Base-by-base conservation (phyloP, 1,140 invertebrate species). In the Akabosia matsudoensis region DNA sequence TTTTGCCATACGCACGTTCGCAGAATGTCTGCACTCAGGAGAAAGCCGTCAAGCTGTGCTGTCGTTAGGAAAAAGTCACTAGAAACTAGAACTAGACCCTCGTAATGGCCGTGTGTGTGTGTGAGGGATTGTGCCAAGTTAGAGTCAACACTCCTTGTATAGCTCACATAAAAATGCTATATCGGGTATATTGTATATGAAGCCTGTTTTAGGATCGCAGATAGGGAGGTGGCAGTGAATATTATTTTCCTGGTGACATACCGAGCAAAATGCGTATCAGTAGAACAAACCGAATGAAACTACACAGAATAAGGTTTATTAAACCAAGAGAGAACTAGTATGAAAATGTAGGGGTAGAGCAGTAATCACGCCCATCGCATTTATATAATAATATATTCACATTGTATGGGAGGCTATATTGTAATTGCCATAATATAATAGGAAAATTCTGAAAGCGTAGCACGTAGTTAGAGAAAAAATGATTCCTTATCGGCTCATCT, bases 401-500 rank as follows among this genome's bases (percentile, higher is more conserved):
- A 56, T 16, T 13, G 10, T 13, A 24, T 45, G 37, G 22, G 3
- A 56, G 54, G 7, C 3, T 56, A 45, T 45, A 18, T 45, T 7
- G 7, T 10, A 45, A 45, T 45, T 10, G 18, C 37, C 37, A 45
- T 45, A 7, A 18, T 45, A 45, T 18, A 45, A 45, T 45, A 45
- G 18, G 18, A 45, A 10, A 10, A 18, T 45, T 45, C 18, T 45
- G 37, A 45, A 10, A 45, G 37, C 18, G 37, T 45, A 45, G 18
- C n/a, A 28, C 24, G 24, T 10, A 10, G n/a, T 64, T 64, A 24
- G 56, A 22, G 22, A 34, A 70, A 33, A 34, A 34, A 10, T 22
- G 22, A 26, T 30, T 70, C 31, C 67, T 34, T 70, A 70, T 70
- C 67, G 67, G 67, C 67, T 70, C 67, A 70, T 70, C 67, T 70